A percentile compares a stretch with the other conserved stretches of the same genome.
These are phyloP conservation scores for Phyllostomus discolor DNA, from an alignment of 2,113 vertebrate species.

Conservation along the genomic window DNA sequence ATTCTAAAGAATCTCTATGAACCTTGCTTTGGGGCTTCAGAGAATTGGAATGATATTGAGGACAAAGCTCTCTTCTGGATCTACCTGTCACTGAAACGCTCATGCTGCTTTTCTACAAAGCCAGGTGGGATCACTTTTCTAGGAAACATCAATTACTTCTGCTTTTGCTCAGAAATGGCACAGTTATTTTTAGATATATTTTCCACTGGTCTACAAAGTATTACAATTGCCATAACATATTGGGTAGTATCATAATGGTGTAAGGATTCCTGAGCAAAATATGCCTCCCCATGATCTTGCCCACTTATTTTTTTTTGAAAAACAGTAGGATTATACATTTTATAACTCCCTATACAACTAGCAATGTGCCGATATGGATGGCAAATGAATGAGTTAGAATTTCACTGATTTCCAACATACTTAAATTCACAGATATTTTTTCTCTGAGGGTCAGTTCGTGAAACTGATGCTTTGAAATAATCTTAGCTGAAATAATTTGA, in stretches of 20 bases:
- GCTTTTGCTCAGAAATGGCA: slow-evolving; percentile 82
- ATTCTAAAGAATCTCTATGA: slow-evolving; percentile 75
- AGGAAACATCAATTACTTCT: slow-evolving; percentile 81
- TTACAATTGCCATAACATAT: slow-evolving; percentile 79
- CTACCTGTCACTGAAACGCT: slow-evolving; percentile 73
- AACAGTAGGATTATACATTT: slow-evolving; percentile 11
- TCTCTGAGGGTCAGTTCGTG: not conserved
- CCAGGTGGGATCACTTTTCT: slow-evolving; percentile 83
- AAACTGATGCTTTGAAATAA: slow-evolving; percentile 36
- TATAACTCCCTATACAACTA: not conserved
- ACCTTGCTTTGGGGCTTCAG: slow-evolving; percentile 72
- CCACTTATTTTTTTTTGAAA: slow-evolving; percentile 41
- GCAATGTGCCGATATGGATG: not conserved
- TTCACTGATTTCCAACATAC: slow-evolving; percentile 29
- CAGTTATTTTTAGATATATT: slow-evolving; percentile 85
- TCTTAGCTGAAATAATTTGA: not conserved
- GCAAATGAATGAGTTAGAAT: slow-evolving; percentile 23
- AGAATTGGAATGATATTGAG: slow-evolving; percentile 74
- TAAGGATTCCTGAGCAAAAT: slow-evolving; percentile 51
- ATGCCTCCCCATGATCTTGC: not conserved
- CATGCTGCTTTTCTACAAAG: slow-evolving; percentile 79
- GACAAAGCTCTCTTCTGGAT: slow-evolving; percentile 73
- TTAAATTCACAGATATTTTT: not conserved
- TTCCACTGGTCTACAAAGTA: slow-evolving; percentile 80
- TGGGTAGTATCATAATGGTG: slow-evolving; percentile 73